Evolutionary conservation across 2,113 vertebrate species (phyloP), one percentile per base, ranked within the genome.

Genomic region (Malurus elegans): DNA sequence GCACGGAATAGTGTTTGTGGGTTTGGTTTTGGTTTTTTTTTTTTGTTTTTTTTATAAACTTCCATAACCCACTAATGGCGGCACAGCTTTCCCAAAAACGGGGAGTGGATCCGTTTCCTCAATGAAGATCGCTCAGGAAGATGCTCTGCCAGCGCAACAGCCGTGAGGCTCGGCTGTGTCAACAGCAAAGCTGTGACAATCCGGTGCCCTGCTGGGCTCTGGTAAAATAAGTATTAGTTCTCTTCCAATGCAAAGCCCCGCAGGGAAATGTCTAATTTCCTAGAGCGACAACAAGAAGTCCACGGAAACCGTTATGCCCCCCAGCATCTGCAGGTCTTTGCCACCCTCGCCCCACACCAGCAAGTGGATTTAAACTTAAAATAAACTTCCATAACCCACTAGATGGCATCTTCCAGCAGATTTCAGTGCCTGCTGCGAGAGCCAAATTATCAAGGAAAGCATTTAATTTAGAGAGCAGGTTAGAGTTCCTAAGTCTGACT

Each of bases 341-440:
- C 53, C 51, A n/a, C 64, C 28, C 25, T 72, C 7, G 2, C 74
- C 64, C 70, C 60, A 44, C 56, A 34, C 17, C 53, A 44, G 71
- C 45, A 10, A 88, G 75, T 29, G 60, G 54, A 40, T 82, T 88
- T 73, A 79, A 93, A 95, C 83, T 92, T 94, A 83, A 83, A 94
- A 86, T 74, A 86, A 94, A 95, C 88, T 92, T 91, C 86, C 61
- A 65, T 45, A 88, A 90, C 95, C 98, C 97, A 75, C 97, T 98
- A 98, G 98, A 94, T 97, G 97, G 96, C 97, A 94, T 40, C 88
- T 98, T 97, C 75, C 95, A 93, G 96, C 96, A 97, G 96, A 97
- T 78, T 83, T 96, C 91, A 32, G 75, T 21, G 53, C 83, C 86
- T 69, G 75, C 91, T 88, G 75, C 2, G 36, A 60, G 28, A 73